Percentiles rank a stretch among this genome's conserved stretches.
Evolutionary conservation across 1,140 invertebrate species (phyloP).

Genomic region (Cryptotermes secundus): DNA sequence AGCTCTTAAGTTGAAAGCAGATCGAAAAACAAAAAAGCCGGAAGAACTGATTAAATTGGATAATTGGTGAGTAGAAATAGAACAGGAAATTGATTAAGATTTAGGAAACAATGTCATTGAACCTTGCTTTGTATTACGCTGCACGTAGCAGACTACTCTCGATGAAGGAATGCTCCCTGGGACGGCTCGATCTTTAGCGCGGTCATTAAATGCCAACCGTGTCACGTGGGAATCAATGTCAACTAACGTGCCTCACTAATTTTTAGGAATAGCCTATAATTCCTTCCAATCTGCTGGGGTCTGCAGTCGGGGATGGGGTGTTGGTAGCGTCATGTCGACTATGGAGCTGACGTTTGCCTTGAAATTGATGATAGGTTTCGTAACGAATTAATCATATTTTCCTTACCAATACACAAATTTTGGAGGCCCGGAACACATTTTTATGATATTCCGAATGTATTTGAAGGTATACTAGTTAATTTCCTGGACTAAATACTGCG

Average conservation of each 20-base stretch:
- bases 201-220: slow-evolving; percentile 44
- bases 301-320: slow-evolving; percentile 24
- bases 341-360: slow-evolving; percentile 42
- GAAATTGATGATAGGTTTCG: slow-evolving; percentile 25
- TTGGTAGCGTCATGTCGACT: slow-evolving; percentile 40
- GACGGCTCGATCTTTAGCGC: slow-evolving; percentile 42
- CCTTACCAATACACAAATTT: not conserved
- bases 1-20: slow-evolving; percentile 82
- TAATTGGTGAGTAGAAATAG: slow-evolving; percentile 77
- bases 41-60: slow-evolving; percentile 91
- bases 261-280: slow-evolving; percentile 23
- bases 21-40: slow-evolving; percentile 84
- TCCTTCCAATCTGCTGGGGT: slow-evolving; percentile 27
- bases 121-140: slow-evolving; percentile 46
- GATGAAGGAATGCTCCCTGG: slow-evolving; percentile 38
- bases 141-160: slow-evolving; percentile 41
- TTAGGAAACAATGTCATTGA: slow-evolving; percentile 49
- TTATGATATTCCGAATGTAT: slow-evolving; percentile 9
- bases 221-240: slow-evolving; percentile 43
- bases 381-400: not conserved
- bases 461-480: not conserved
- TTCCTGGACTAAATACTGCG: not conserved
- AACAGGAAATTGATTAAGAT: slow-evolving; percentile 32
- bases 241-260: slow-evolving; percentile 30
- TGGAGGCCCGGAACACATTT: not conserved